phyloP scores from a whole-genome alignment of 2,113 vertebrate genomes.

The Turdus rufiventris region DNA sequence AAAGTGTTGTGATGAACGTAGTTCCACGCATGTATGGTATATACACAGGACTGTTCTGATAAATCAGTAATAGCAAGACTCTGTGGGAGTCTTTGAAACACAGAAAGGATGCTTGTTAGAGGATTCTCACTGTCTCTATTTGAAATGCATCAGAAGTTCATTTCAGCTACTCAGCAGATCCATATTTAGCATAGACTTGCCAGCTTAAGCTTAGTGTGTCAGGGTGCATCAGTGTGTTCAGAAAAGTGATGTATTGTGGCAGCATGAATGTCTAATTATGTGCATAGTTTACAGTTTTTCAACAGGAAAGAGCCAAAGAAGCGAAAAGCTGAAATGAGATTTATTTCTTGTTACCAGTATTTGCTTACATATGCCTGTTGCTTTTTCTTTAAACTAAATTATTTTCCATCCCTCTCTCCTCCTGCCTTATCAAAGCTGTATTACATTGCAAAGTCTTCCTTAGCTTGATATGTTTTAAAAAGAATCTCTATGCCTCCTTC shows the following conservation, averaged over 20 bases:
- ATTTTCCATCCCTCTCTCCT: neutral
- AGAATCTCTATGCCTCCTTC: neutral
- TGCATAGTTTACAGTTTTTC: constrained; percentile 55
- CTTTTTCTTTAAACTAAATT: constrained; percentile 34
- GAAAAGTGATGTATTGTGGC: constrained; percentile 68
- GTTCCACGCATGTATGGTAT: neutral
- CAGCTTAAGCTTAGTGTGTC: constrained; percentile 55
- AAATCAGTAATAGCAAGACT: constrained; percentile 28
- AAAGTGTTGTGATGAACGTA: neutral
- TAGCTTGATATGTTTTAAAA: neutral
- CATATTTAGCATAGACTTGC: constrained; percentile 56
- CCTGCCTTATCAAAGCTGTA: neutral
- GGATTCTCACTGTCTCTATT: neutral
- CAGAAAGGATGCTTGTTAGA: constrained; percentile 33
- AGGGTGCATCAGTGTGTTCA: constrained; percentile 61
- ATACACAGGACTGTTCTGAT: neutral
- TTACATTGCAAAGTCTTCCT: constrained; percentile 1
- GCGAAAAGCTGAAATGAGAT: constrained; percentile 30
- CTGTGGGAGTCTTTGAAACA: constrained; percentile 22
- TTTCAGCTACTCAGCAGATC: constrained; percentile 62
- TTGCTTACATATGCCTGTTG: constrained; percentile 6
- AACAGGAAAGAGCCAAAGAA: constrained; percentile 37
- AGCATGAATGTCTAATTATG: constrained; percentile 64
- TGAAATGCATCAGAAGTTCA: constrained; percentile 65
- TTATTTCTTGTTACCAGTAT: neutral